These are phyloP conservation scores for Physocephala rufipes DNA, from an alignment of 2,888 invertebrate genomes.

Conservation along the genomic window DNA sequence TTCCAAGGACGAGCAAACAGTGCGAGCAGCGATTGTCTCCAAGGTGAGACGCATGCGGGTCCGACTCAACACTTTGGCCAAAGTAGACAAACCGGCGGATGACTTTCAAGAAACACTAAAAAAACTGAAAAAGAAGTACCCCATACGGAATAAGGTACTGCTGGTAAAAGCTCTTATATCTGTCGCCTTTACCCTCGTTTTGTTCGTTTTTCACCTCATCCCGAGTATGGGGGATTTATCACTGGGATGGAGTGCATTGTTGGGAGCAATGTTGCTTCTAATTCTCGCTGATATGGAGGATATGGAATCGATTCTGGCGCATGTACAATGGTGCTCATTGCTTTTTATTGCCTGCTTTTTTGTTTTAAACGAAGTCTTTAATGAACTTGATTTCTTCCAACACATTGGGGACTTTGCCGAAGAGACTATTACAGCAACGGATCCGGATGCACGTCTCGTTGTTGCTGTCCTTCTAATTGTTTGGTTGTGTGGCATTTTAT, in stretches of 20 bases:
- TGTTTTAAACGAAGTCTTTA: conserved; percentile 36
- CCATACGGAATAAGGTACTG: conserved; percentile 36
- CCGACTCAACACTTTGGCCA: conserved; percentile 41
- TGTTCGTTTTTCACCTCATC: conserved; percentile 34
- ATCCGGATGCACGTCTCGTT: conserved; percentile 71
- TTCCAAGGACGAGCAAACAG: conserved; percentile 45
- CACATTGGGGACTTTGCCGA: conserved; percentile 72
- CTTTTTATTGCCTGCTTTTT: conserved; percentile 41
- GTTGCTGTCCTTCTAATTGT: conserved; percentile 80
- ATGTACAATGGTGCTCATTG: conserved; percentile 47
- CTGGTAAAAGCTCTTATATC: conserved; percentile 35
- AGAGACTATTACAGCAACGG: conserved; percentile 71
- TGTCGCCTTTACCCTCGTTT: conserved; percentile 29
- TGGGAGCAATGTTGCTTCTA: conserved; percentile 42
- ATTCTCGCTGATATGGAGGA: conserved; percentile 42
- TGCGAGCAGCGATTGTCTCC: conserved; percentile 39
- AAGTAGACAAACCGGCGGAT: conserved; percentile 49
- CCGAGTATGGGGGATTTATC: conserved; percentile 31
- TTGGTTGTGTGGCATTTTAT: conserved; percentile 82
- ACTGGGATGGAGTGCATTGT: conserved; percentile 43
- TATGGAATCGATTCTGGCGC: conserved; percentile 43
- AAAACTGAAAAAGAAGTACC: conserved; percentile 37
- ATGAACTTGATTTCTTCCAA: conserved; percentile 40
- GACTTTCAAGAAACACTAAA: conserved; percentile 41
- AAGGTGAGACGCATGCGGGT: conserved; percentile 43